These are phyloP conservation scores for Artibeus jamaicensis DNA, from an alignment of 2,797 vertebrate species.

Conservation along the genomic window DNA sequence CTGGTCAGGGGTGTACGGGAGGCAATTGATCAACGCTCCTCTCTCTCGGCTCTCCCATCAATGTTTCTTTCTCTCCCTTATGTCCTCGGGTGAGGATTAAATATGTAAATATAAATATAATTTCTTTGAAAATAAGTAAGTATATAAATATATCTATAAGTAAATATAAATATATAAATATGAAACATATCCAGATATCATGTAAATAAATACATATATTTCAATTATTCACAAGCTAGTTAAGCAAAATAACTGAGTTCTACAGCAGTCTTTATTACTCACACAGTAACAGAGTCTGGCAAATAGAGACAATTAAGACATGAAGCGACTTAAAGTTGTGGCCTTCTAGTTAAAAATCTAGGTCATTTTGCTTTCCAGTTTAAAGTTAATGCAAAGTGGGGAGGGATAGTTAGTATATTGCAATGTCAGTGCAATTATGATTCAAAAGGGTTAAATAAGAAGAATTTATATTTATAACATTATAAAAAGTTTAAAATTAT, in stretches of 20 bases:
- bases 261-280: background rate
- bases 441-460: background rate
- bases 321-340: conserved; percentile 16
- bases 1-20: no score
- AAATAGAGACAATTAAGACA: background rate
- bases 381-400: conserved; percentile 4
- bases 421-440: background rate
- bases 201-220: background rate
- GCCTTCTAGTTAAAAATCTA: background rate
- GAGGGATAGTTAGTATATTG: background rate
- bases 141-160: no score
- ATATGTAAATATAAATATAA: background rate
- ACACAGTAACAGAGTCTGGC: background rate
- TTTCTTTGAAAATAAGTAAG: no score
- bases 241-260: background rate
- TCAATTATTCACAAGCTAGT: background rate
- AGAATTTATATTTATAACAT: conserved; percentile 4
- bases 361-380: conserved; percentile 8
- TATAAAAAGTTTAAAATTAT: conserved; percentile 19
- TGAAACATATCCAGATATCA: no score
- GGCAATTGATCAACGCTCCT: no score
- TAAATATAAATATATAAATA: no score
- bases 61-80: no score
- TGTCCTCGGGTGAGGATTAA: background rate
- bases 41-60: no score